A percentile compares a stretch with the other conserved stretches of the same genome.
Conservation (phyloP, 2,113 vertebrate species). For the cat (Felis catus) region DNA sequence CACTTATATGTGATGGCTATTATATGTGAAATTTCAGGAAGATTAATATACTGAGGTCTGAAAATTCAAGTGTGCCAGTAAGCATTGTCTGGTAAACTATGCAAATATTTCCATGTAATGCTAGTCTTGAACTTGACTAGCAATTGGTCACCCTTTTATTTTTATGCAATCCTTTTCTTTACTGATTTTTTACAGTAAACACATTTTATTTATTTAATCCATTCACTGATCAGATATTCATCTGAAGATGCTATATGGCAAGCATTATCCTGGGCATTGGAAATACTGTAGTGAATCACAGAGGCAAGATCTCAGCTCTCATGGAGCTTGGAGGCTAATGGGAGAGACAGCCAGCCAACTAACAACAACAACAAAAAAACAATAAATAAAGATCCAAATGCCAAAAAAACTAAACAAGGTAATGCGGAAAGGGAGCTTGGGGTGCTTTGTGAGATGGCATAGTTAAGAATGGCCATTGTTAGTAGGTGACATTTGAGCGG, state of each 20-base stretch:
- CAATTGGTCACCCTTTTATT: background rate
- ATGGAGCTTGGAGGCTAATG: background rate
- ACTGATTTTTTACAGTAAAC: background rate
- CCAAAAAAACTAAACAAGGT: background rate
- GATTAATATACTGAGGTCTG: background rate
- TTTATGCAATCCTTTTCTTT: background rate
- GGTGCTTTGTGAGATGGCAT: background rate
- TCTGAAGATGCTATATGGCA: background rate
- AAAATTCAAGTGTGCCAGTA: background rate
- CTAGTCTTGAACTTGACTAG: background rate
- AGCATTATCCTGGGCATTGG: background rate
- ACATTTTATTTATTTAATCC: background rate
- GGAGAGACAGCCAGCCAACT: background rate
- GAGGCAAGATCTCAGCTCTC: background rate
- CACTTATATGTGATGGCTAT: background rate
- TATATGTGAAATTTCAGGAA: constrained; percentile 17
- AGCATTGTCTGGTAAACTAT: background rate
- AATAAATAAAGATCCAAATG: background rate
- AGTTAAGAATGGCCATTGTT: background rate
- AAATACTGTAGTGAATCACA: background rate
- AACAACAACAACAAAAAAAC: background rate
- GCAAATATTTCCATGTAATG: background rate
- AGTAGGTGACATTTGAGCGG: background rate
- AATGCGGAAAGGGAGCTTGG: background rate
- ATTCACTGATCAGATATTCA: background rate